Evolutionary conservation across 2,888 invertebrate species (phyloP), one percentile per base, ranked within the genome.

Genomic region (Cheilosia vernalis): DNA sequence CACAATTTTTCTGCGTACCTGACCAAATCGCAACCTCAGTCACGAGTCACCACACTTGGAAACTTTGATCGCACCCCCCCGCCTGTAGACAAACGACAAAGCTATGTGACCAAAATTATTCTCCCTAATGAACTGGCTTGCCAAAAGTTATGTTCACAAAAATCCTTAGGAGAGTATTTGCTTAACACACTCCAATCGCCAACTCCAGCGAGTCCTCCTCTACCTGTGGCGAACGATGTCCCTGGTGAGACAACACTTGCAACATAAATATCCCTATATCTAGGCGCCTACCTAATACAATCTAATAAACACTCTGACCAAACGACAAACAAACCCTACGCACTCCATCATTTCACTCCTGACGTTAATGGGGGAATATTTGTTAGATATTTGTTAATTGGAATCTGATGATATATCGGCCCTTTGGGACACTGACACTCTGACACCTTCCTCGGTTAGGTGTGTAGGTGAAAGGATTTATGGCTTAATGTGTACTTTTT

Each of bases 331-430:
- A 47, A 21, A 61, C 53, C 33, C 70, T 63, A 81, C 80, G 81
- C 85, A 85, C 85, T 85, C 81, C 85, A 85, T 85, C 85, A 85
- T 85, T 85, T 81, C 77, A 67, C 55, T 56, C 72, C 66, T 85
- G 85, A 85, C 85, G 81, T 76, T 85, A 85, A 85, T 85, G 85
- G 85, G 81, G 76, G 81, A 81, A 85, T 85, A 85, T 85, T 85
- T 85, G 84, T 85, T 85, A 85, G 84, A 80, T 85, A 85, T 85
- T 85, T 85, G 85, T 85, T 85, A 85, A 85, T 85, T 85, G 85
- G 85, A 85, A 85, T 85, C 85, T 67, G 76, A 85, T 85, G 85
- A 85, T 85, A 85, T 85, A 85, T 85, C 37, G 81, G 70, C 61
- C 85, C 80, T 63, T 66, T 49, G 85, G 81, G 85, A 51, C 40